A percentile compares a stretch with the other conserved stretches of the same genome.
Conservation (phyloP, 2,113 vertebrate species). For the Xenus cinereus region DNA sequence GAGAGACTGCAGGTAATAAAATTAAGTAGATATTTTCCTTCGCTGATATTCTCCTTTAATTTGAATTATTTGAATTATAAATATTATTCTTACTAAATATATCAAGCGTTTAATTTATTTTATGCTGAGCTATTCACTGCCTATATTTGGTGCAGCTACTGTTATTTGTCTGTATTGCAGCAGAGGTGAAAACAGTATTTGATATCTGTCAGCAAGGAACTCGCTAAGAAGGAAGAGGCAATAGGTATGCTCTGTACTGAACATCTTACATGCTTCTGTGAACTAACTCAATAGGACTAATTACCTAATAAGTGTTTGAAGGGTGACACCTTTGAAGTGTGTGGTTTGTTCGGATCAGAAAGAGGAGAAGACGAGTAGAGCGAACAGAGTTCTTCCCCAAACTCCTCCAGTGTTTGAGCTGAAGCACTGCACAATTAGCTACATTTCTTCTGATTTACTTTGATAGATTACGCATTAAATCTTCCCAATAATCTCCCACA, state of each 20-base stretch:
- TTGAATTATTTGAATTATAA: neutral
- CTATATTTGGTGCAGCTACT: neutral
- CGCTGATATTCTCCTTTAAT: neutral
- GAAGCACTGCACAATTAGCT: neutral
- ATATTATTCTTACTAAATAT: neutral
- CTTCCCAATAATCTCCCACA: neutral
- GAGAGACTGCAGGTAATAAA: neutral
- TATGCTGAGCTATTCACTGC: neutral
- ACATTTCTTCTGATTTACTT: neutral
- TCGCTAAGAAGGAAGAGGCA: neutral
- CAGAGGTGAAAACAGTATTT: neutral
- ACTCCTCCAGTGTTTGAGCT: neutral
- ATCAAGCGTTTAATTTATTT: neutral
- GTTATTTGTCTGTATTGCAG: neutral
- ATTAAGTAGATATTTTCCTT: neutral
- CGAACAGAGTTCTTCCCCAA: neutral
- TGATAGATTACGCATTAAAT: neutral
- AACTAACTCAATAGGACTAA: neutral
- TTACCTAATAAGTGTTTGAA: neutral
- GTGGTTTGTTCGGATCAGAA: neutral
- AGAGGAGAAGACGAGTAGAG: neutral
- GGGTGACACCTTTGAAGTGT: neutral
- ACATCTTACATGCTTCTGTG: neutral
- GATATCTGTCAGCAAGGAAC: neutral
- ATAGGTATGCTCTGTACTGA: fast-evolving